Evolutionary conservation across 2,113 vertebrate species (phyloP), one percentile per base, ranked within the genome.

Genomic region (Ictalurus furcatus): DNA sequence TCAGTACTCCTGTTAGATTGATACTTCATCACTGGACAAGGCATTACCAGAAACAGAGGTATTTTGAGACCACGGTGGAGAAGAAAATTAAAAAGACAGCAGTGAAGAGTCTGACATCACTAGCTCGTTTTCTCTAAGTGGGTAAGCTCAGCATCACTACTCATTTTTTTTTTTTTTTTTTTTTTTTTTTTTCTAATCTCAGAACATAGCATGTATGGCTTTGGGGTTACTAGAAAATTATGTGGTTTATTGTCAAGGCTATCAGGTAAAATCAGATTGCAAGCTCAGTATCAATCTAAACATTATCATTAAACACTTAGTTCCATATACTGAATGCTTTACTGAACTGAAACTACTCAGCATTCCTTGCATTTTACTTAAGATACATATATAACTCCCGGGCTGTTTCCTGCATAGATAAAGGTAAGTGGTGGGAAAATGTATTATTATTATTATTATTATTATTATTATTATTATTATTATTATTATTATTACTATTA

Each of bases 61-160:
- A 17, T 82, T 92, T 79, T 90, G 92, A 91, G 92, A 91, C 90
- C 92, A 90, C 88, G 58, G 87, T 84, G 86, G 86, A 89, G 85
- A 86, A 85, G 78, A 85, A 73, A 86, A 23, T 58, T 19, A 76
- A 88, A 90, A 67, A 65, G 17, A 88, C 88, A 91, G 88, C 81
- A 89, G 63, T 90, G 52, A 21, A 90, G 90, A 90, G 90, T 91
- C 90, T 89, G 63, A 86, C 79, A 82, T 85, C 87, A 87, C 63
- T 52, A 92, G 79, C 83, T 89, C 81, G 92, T 84, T 87, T 93
- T 90, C 91, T 92, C 86, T 52, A 90, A 92, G 90, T 93, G 90
- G 95, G 96, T 96, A 94, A 96, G 96, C 96, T 93, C 92, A 93
- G 91, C 92, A 91, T 88, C 79, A 78, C 83, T 91, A 85, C 76